Base-by-base conservation (phyloP, 2,113 vertebrate genomes). In the Cyprinodon tularosa region DNA sequence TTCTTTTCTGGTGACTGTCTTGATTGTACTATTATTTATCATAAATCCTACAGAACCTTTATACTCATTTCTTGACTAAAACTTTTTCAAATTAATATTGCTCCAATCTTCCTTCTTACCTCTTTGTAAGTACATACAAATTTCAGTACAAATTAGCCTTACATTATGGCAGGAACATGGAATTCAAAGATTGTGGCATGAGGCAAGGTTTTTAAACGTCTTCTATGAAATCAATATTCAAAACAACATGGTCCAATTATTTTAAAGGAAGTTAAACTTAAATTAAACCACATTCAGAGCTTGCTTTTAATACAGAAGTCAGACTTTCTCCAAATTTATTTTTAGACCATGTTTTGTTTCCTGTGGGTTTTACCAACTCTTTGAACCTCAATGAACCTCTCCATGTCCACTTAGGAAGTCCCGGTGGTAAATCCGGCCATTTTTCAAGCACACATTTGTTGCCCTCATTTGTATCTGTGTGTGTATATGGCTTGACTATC, bases 391-490 rank as follows among this genome's bases (percentile, higher is more conserved):
- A 63, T 1, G 45, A 17, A 53, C 47, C 37, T 68, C 68, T 64
- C 37, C 44, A 61, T 57, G 76, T 86, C 71, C 74, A 12, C 73
- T 67, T 74, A 77, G 76, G 73, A 80, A 72, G 40, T 62, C 59
- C 72, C 60, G 60, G 14, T 59, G 74, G 71, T 71, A 72, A 80
- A 77, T 83, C 80, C 62, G 17, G 42, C 45, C 57, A 0, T 72
- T 40, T 65, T 53, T 36, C 14, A 57, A 9, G 71, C 69, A 4
- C 65, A 78, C 74, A 68, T 79, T 78, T 78, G 66, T 63, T 37
- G 53, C 75, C 76, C 84, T 67, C 84, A 76, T 12, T 67, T 72
- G 72, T 60, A 69, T 74, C 79, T 80, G 81, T 73, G 68, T 73
- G 68, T 71, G 66, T 71, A 64, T 45, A 57, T 8, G 5, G 20